These are phyloP conservation scores for Papilio xuthus DNA, from an alignment of 1,140 invertebrate species.

Conservation along the genomic window DNA sequence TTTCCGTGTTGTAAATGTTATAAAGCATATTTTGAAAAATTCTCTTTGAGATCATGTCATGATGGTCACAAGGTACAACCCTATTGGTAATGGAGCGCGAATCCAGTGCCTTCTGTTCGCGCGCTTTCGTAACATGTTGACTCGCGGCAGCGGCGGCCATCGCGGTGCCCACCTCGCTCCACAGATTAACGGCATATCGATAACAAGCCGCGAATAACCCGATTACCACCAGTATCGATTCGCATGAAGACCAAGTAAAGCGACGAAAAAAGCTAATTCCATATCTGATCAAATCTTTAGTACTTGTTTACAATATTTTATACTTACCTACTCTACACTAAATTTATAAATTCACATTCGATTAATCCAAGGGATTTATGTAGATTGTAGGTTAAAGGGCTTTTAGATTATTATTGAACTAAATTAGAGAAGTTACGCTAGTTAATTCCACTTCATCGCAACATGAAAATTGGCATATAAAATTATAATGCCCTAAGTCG, in stretches of 20 bases:
- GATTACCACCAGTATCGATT: constrained; percentile 31
- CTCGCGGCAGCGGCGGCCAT: constrained; percentile 49
- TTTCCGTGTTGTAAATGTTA: neutral
- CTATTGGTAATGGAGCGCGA: constrained; percentile 71
- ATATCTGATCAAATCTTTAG: neutral
- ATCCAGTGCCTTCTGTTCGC: constrained; percentile 73
- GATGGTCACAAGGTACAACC: neutral
- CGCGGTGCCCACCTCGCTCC: constrained; percentile 40
- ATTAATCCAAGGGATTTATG: neutral
- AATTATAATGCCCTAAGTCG: neutral
- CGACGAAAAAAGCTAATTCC: neutral
- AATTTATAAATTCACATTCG: neutral
- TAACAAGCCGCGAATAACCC: constrained; percentile 48
- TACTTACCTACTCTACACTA: neutral
- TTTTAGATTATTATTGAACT: neutral
- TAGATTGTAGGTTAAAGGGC: too few species aligned
- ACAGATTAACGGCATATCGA: constrained; percentile 51
- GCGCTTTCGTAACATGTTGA: constrained; percentile 71
- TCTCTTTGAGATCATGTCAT: too few species aligned
- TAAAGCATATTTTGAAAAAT: neutral
- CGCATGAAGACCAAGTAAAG: neutral
- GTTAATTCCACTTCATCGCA: neutral
- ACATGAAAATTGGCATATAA: neutral
- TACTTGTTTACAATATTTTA: neutral
- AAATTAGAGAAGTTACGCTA: neutral